phyloP scores from a whole-genome alignment of 2,113 vertebrate species.

The Pungitius pungitius region DNA sequence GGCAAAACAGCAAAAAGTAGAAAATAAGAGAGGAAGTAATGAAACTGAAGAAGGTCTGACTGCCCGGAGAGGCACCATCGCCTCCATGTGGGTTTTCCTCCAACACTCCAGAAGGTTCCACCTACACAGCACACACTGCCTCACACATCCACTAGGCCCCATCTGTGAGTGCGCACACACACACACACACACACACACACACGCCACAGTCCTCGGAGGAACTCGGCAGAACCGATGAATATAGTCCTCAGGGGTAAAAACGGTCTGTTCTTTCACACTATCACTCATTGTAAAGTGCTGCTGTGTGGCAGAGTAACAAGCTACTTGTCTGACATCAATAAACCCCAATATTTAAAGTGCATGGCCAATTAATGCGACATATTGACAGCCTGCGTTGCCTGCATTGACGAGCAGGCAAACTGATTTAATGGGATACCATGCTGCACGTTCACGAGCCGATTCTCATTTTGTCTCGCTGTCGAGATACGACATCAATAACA shows the following conservation, averaged over 20 bases:
- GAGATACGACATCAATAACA: neutral
- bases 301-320: slow-evolving; percentile 27
- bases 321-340: neutral
- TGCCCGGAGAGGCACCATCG: slow-evolving; percentile 9
- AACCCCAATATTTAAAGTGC: neutral
- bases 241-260: slow-evolving; percentile 50
- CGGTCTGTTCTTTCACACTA: slow-evolving; percentile 71
- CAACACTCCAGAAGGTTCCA: slow-evolving; percentile 79
- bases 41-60: slow-evolving; percentile 9
- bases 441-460: neutral
- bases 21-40: neutral
- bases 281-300: slow-evolving; percentile 42
- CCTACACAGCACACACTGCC: slow-evolving; percentile 72
- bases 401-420: neutral
- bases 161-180: slow-evolving; percentile 50
- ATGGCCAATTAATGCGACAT: neutral
- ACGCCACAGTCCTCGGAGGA: slow-evolving; percentile 33
- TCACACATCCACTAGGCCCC: slow-evolving; percentile 52
- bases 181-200: slow-evolving; percentile 30
- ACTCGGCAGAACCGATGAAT: slow-evolving; percentile 57
- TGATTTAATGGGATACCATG: neutral
- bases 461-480: neutral
- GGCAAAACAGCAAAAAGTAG: neutral
- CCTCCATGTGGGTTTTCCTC: slow-evolving; percentile 68
- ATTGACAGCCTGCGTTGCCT: neutral